These are phyloP conservation scores for Hemiprocne comata DNA, from an alignment of 2,113 vertebrate genomes.

Conservation along the genomic window DNA sequence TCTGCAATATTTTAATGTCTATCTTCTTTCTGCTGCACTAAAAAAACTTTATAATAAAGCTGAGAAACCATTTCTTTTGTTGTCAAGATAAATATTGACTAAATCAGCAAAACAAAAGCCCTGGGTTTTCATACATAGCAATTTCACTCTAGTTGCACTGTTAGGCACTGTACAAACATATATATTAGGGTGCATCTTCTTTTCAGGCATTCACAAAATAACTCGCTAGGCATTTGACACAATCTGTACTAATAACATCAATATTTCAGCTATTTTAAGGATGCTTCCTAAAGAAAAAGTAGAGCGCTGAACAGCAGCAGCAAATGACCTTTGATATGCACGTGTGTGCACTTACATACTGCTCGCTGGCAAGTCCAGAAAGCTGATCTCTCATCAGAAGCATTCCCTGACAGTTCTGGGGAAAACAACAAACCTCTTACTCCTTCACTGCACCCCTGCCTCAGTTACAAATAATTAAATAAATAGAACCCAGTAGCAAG, in stretches of 20 bases:
- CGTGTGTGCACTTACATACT: fast-evolving
- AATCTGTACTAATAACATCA: neutral
- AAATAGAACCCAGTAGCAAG: neutral
- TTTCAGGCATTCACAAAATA: neutral
- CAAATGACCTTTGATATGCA: neutral
- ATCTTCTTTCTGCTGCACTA: neutral
- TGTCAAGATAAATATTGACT: neutral
- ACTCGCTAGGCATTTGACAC: neutral
- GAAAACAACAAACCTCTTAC: neutral
- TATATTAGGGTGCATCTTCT: neutral
- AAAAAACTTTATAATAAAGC: neutral
- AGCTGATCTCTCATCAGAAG: neutral
- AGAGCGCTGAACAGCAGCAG: neutral
- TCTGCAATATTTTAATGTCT: neutral
- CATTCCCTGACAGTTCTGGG: neutral
- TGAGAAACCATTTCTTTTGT: neutral
- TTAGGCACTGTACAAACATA: neutral
- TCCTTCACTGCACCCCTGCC: neutral
- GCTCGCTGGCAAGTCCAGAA: neutral
- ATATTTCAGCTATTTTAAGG: neutral
- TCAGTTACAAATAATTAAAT: neutral
- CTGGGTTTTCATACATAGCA: neutral
- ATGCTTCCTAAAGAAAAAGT: neutral
- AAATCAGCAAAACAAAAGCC: neutral
- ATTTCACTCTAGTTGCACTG: neutral